Percentiles rank a stretch among this genome's conserved stretches.
Conservation (phyloP, 2,888 invertebrate genomes). For the Scelioninae gen. 2 region DNA sequence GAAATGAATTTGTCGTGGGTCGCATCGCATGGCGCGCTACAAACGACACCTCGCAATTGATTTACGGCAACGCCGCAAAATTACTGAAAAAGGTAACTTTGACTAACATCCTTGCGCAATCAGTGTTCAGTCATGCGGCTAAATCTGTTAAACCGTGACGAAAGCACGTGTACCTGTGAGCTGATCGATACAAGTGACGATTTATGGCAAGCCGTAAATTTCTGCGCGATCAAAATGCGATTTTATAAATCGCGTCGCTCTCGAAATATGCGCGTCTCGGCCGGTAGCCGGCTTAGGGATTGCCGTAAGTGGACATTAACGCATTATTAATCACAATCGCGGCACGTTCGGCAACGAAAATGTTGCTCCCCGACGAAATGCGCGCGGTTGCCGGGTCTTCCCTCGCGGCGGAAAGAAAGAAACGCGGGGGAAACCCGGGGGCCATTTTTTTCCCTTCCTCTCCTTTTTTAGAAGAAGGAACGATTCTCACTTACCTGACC, state of each 20-base stretch:
- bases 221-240: constrained; percentile 64
- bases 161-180: constrained; percentile 60
- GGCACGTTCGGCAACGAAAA: constrained; percentile 56
- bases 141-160: constrained; percentile 60
- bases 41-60: constrained; percentile 43
- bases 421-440: constrained; percentile 20
- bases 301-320: constrained; percentile 70
- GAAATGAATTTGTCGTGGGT: constrained; percentile 29
- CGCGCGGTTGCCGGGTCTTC: constrained; percentile 33
- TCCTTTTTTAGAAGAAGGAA: neutral
- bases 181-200: constrained; percentile 62
- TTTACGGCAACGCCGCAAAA: constrained; percentile 49
- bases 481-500: constrained; percentile 54
- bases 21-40: neutral
- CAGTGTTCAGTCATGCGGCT: constrained; percentile 53
- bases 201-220: constrained; percentile 65
- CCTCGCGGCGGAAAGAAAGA: constrained; percentile 20
- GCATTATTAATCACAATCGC: constrained; percentile 70
- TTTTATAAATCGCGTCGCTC: constrained; percentile 62
- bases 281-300: constrained; percentile 64
- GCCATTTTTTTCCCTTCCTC: constrained; percentile 21
- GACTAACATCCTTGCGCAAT: constrained; percentile 53
- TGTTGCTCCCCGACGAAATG: constrained; percentile 49
- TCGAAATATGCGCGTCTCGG: constrained; percentile 64
- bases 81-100: constrained; percentile 39